Evolutionary conservation across 2,797 vertebrate species (phyloP).

Genomic region (Rhynchonycteris naso): DNA sequence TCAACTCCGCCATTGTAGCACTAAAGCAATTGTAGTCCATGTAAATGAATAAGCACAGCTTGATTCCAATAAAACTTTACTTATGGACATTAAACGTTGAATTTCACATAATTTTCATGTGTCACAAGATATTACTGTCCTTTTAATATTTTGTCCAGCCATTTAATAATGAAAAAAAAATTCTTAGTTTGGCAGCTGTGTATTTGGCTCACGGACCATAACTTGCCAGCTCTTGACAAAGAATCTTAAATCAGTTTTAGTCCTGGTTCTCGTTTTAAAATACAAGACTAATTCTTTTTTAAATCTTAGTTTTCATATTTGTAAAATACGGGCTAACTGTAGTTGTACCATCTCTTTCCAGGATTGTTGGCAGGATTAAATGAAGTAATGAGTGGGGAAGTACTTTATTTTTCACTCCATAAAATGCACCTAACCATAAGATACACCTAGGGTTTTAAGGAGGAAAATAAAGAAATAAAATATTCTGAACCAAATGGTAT

Average conservation of each 20-base stretch:
- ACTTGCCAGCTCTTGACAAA: neutral
- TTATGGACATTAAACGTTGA: neutral
- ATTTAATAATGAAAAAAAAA: slow-evolving; percentile 22
- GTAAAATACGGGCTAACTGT: neutral
- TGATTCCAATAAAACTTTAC: neutral
- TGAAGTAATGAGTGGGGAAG: neutral
- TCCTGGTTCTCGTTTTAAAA: neutral
- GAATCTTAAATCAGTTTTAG: neutral
- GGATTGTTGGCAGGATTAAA: slow-evolving; percentile 9
- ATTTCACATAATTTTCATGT: neutral
- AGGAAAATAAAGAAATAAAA: too few species aligned
- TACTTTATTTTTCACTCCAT: too few species aligned
- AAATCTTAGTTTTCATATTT: slow-evolving; percentile 14
- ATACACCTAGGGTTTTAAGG: too few species aligned
- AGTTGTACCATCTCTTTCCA: neutral
- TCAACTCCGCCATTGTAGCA: neutral
- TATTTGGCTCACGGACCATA: neutral
- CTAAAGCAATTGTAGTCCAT: neutral
- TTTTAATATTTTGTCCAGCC: neutral
- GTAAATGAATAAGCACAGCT: neutral
- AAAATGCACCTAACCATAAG: too few species aligned
- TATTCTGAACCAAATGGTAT: too few species aligned
- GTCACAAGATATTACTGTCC: neutral
- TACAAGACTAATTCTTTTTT: neutral
- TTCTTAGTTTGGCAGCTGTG: neutral